Conservation (phyloP, 2,113 vertebrate species). For the Carlito syrichta region DNA sequence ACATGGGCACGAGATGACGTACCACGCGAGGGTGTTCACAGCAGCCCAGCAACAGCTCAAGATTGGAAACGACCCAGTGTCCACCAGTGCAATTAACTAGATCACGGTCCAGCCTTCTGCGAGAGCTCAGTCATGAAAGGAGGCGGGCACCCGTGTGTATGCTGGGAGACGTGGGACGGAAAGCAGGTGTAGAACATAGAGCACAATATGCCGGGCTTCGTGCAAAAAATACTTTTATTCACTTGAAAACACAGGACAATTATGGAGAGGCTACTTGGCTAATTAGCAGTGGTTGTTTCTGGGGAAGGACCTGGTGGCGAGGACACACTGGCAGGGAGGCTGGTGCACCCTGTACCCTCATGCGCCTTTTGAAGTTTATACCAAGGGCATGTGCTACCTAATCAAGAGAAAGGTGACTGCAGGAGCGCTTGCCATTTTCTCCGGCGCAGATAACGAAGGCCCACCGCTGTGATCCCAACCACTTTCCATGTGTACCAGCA, state of each 20-base stretch:
- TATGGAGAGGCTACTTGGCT: background rate
- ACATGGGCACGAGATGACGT: background rate
- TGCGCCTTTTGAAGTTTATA: background rate
- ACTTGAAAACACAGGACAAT: background rate
- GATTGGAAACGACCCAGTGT: background rate
- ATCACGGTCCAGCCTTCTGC: background rate
- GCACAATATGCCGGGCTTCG: fast-evolving
- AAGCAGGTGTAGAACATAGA: background rate
- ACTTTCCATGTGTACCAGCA: background rate
- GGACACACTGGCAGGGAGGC: background rate
- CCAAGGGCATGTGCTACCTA: background rate
- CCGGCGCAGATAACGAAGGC: background rate
- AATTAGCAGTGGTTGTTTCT: background rate
- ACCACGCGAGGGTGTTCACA: background rate
- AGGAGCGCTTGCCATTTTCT: background rate
- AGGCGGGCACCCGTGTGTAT: background rate
- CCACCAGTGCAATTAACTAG: background rate
- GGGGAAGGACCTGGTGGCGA: background rate
- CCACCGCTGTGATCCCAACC: background rate
- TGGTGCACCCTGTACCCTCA: fast-evolving
- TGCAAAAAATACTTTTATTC: background rate
- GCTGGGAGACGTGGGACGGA: background rate
- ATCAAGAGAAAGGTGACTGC: background rate
- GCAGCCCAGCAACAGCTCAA: background rate
- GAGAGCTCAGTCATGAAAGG: background rate